phyloP scores from a whole-genome alignment of 2,113 vertebrate species.

The Prunella himalayana region DNA sequence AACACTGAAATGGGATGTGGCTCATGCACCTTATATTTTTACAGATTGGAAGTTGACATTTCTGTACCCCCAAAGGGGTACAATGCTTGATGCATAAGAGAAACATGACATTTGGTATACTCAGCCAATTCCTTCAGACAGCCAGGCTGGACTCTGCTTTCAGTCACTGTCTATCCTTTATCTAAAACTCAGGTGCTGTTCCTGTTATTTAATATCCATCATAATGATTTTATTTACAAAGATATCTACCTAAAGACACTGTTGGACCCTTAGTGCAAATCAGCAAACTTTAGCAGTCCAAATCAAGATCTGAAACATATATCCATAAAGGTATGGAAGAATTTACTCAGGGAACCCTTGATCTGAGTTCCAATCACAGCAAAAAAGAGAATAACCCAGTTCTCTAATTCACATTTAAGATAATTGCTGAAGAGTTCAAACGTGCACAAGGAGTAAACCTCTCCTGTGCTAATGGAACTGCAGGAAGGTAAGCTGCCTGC shows the following conservation, averaged over 20 bases:
- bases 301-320: neutral
- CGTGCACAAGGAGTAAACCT: fast-evolving
- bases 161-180: neutral
- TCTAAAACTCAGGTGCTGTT: neutral
- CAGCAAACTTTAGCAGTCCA: neutral
- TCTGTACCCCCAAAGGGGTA: neutral
- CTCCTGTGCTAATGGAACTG: neutral
- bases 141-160: neutral
- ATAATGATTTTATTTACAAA: neutral
- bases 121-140: neutral
- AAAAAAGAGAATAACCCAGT: neutral
- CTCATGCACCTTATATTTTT: neutral
- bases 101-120: neutral
- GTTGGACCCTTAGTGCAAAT: neutral
- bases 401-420: neutral
- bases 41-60: neutral
- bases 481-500: neutral
- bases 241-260: neutral
- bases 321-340: neutral
- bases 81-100: neutral
- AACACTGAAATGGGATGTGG: neutral
- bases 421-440: neutral
- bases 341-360: neutral
- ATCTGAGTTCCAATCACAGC: neutral
- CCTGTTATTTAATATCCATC: neutral